Evolutionary conservation across 2,888 invertebrate species (phyloP), one percentile per base, ranked within the genome.

Genomic region (Mimumesa dahlbomi): DNA sequence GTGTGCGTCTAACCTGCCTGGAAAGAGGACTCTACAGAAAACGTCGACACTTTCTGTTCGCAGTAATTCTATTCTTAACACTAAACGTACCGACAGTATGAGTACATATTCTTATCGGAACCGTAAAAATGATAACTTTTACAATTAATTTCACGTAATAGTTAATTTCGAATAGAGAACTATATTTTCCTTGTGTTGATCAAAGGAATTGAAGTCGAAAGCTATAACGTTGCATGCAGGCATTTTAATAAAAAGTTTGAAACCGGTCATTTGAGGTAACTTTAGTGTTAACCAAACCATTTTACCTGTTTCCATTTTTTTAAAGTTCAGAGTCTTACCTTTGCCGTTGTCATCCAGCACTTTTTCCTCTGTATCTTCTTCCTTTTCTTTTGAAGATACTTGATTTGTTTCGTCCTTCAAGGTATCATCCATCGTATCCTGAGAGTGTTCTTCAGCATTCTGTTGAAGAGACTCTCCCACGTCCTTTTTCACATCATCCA

Each of bases 401-500:
- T 25, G 4, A 7, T 25, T 25, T 43, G 14, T 5, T n/a, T 2
- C 14, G 21, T 21, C 34, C 6, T 19, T n/a, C n/a, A n/a, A n/a
- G n/a, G n/a, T 22, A 13, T n/a, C 18, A 0, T 36, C 22, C 13
- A 14, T 45, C 2, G 5, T 21, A 14, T 13, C 63, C 21, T 5
- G 54, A 1, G 31, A 38, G 13, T 40, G 56, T 21, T 67, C 67
- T 11, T 74, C 70, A 1, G 48, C 16, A 25, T n/a, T 14, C 11
- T 53, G 67, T 1, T 67, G 66, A 5, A 84, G 75, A 76, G 83
- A 83, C 43, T 84, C 84, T 59, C 87, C 85, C 46, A 87, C 82
- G 43, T 84, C 85, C 42, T 84, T 87, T 43, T 72, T 83, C 65
- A 87, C 58, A 73, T 83, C 86, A 0, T 81, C 84, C 0, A 85